Conservation (phyloP, 2,797 vertebrate genomes). For the Platyrinchus mystaceus region DNA sequence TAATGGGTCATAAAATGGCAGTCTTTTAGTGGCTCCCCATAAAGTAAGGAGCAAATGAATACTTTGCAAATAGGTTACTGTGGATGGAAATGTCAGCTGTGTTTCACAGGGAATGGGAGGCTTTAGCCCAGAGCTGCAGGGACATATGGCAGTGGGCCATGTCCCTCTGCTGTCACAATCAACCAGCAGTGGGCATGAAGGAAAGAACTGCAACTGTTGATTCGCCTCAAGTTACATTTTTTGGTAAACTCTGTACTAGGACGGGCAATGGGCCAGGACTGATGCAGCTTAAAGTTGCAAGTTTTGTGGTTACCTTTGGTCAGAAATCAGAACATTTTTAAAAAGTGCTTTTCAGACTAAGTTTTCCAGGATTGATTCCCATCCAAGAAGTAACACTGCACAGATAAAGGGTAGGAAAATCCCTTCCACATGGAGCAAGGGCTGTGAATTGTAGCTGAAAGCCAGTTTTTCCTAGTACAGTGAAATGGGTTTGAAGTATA, state of each 20-base stretch:
- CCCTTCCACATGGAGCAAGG: background rate
- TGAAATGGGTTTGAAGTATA: background rate
- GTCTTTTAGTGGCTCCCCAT: constrained; percentile 70
- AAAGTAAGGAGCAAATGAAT: constrained; percentile 73
- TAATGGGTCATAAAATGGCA: constrained; percentile 75
- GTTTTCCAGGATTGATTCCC: background rate
- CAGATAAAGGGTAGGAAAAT: background rate
- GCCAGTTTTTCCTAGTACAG: background rate
- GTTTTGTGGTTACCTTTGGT: background rate
- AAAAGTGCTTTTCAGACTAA: background rate
- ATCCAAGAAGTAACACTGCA: background rate
- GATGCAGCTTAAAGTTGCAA: background rate
- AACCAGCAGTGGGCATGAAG: background rate
- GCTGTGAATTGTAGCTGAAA: background rate
- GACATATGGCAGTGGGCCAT: background rate
- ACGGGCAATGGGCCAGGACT: background rate
- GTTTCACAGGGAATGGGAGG: constrained; percentile 59
- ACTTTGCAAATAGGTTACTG: constrained; percentile 67
- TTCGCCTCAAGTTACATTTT: background rate
- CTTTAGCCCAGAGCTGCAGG: background rate
- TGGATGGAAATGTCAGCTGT: constrained; percentile 71
- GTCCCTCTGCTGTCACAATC: background rate
- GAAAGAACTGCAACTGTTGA: background rate
- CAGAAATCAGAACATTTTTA: background rate
- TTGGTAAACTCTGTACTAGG: background rate